Evolutionary conservation across 2,888 invertebrate species (phyloP).

Genomic region (Conchocele bisecta): DNA sequence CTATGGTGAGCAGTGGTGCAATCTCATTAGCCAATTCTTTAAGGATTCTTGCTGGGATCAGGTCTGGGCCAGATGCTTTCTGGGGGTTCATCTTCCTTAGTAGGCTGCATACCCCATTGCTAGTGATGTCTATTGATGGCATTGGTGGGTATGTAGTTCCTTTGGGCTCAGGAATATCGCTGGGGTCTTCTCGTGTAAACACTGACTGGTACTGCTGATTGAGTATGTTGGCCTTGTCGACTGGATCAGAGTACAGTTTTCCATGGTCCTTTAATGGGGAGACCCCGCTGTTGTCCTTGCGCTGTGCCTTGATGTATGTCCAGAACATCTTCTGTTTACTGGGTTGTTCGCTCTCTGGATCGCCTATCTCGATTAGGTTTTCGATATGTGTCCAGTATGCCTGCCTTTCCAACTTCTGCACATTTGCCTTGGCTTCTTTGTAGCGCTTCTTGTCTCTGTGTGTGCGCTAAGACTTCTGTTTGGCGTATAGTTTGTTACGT

Average conservation of each 20-base stretch:
- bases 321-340: constrained; percentile 14
- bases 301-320: constrained; percentile 7
- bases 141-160: neutral
- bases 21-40: constrained; percentile 1
- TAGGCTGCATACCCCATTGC: too few relatives aligned
- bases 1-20: constrained; percentile 3
- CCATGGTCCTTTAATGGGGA: too few relatives aligned
- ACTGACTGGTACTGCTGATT: constrained; percentile 3
- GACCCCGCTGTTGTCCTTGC: constrained; percentile 7
- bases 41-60: neutral
- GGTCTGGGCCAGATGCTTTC: neutral
- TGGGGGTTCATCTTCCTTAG: too few relatives aligned
- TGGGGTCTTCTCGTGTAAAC: neutral
- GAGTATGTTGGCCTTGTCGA: neutral
- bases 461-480: too few relatives aligned
- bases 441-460: neutral
- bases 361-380: neutral
- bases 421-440: neutral
- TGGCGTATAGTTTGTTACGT: neutral
- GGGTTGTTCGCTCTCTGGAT: too few relatives aligned
- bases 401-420: neutral
- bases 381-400: constrained; percentile 11
- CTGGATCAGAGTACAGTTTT: constrained; percentile 3
- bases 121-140: neutral
- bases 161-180: neutral